phyloP scores from a whole-genome alignment of 1,140 invertebrate species.

The Cataglyphis hispanica region DNA sequence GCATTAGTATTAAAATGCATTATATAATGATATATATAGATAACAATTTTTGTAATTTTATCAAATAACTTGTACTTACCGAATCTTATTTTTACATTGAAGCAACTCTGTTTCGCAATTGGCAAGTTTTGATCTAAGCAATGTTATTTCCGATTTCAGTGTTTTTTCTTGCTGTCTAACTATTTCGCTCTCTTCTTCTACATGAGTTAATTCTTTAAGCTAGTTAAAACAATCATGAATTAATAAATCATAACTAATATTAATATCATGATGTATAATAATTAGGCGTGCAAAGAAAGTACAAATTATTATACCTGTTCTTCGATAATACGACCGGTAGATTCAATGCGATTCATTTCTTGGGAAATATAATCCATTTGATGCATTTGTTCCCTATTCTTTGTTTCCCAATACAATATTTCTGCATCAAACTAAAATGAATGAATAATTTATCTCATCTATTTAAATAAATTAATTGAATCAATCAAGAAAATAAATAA shows the following conservation, averaged over 20 bases:
- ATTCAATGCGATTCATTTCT: conserved; percentile 93
- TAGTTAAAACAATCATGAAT: conserved; percentile 79
- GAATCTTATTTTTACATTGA: conserved; percentile 95
- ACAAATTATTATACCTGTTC: conserved; percentile 89
- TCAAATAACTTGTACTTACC: conserved; percentile 84
- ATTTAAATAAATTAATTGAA: background rate
- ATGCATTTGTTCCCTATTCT: conserved; percentile 94
- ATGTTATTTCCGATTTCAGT: conserved; percentile 93
- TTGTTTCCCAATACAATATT: conserved; percentile 95
- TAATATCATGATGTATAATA: background rate
- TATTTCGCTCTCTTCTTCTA: conserved; percentile 95
- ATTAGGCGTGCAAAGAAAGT: background rate
- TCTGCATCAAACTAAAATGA: conserved; percentile 92
- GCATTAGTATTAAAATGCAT: background rate
- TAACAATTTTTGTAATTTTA: background rate
- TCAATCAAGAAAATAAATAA: background rate
- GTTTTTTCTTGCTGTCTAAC: conserved; percentile 95
- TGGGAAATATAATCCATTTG: conserved; percentile 94
- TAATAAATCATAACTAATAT: background rate
- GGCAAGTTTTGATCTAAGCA: conserved; percentile 93
- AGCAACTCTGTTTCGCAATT: conserved; percentile 95
- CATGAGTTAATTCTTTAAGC: conserved; percentile 91
- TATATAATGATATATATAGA: background rate
- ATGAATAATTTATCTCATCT: conserved; percentile 39
- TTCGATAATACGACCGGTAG: conserved; percentile 90